phyloP scores from a whole-genome alignment of 1,140 invertebrate species.

The Meloidogyne exigua region DNA sequence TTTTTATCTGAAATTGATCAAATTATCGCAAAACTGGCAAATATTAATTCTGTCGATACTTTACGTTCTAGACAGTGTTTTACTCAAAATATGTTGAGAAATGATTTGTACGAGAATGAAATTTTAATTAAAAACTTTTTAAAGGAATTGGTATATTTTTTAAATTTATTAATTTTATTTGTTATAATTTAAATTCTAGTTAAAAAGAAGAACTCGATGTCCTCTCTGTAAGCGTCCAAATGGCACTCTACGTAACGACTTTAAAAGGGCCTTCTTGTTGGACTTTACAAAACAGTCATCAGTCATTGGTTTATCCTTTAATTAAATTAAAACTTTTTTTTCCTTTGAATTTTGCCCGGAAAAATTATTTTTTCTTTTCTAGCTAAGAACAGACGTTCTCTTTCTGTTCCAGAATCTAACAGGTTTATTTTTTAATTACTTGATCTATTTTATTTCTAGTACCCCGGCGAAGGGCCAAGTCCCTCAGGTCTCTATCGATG shows the following conservation, averaged over 20 bases:
- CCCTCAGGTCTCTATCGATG: not conserved
- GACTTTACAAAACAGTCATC: conserved; percentile 47
- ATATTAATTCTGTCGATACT: not conserved
- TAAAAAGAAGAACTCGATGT: conserved; percentile 51
- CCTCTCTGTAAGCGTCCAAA: conserved; percentile 57
- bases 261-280: conserved; percentile 44
- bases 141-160: conserved; percentile 33
- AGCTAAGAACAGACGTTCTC: not conserved
- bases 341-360: not conserved
- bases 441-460: not conserved
- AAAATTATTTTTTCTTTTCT: not conserved
- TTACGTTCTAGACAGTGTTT: not conserved
- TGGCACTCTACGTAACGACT: conserved; percentile 54
- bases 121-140: conserved; percentile 33
- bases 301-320: not conserved
- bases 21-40: conserved; percentile 17
- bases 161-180: not conserved
- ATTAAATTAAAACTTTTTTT: too few species aligned
- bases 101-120: conserved; percentile 25
- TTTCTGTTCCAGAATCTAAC: not conserved
- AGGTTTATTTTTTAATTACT: not conserved
- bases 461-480: not conserved
- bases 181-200: conserved; percentile 35
- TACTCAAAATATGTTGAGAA: conserved; percentile 1
- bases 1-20: conserved; percentile 24